Evolutionary conservation across 2,113 vertebrate species (phyloP), one percentile per base, ranked within the genome.

Genomic region (Cyrtonyx montezumae): DNA sequence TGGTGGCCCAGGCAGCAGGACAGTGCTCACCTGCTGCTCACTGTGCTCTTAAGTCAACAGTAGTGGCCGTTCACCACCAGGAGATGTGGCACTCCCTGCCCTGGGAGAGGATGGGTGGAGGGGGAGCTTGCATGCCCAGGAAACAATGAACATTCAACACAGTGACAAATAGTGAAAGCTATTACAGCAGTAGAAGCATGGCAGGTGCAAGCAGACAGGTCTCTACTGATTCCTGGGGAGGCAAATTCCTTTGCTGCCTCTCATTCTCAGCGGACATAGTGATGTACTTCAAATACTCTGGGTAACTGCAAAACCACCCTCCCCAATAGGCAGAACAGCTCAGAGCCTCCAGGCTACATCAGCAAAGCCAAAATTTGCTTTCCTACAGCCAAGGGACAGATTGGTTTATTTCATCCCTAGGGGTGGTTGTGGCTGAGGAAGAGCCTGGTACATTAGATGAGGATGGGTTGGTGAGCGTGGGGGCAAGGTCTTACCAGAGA

Each of bases 291-390:
- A 0, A 28, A 37, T 36, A 17, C 28, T 53, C 65, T 59, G 25
- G 56, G 51, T 26, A 15, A 22, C n/a, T 69, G 43, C 49, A 70
- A 87, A 45, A 21, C 3, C 53, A 8, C 6, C 67, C n/a, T 45
- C 21, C 14, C 28, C 71, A 45, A 26, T 22, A 80, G 28, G 13
- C 48, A 85, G 20, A 82, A 43, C 15, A 25, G 37, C 55, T 85
- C 75, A 66, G 30, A 85, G 45, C 45, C 32, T 53, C 55, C 61
- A 0, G 0, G 23, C 32, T 36, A 13, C 0, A 0, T 6, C 9
- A 23, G 30, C 13, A 70, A 10, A 11, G 20, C 56, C 20, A 19
- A 36, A 30, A 59, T 85, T 46, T 66, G 3, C 49, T 51, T 63
- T 5, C 34, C 48, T 59, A 67, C 21, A 87, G 37, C 21, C 22